Evolutionary conservation across 2,888 invertebrate species (phyloP).

Genomic region (Brenthis hecate): DNA sequence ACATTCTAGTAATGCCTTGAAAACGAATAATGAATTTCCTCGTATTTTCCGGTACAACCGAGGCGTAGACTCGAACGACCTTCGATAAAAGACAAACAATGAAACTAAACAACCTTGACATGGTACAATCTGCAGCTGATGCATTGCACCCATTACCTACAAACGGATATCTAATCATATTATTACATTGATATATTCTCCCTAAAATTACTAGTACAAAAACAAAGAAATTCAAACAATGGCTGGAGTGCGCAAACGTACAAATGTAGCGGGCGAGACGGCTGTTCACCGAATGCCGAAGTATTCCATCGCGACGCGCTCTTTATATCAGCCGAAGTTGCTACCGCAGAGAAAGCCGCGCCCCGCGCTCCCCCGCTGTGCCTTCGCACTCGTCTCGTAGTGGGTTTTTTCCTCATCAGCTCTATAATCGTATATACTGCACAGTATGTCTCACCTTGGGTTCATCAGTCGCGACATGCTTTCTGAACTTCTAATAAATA

Average conservation of each 20-base stretch:
- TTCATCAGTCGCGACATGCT: conserved; percentile 71
- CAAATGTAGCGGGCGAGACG: conserved; percentile 78
- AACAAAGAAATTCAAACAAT: conserved; percentile 42
- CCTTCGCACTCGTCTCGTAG: conserved; percentile 64
- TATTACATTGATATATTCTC: conserved; percentile 67
- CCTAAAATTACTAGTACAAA: conserved; percentile 44
- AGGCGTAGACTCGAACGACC: conserved; percentile 67
- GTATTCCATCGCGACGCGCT: conserved; percentile 75
- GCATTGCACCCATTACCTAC: conserved; percentile 72
- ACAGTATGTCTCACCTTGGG: conserved; percentile 65
- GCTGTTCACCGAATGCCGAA: conserved; percentile 81
- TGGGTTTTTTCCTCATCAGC: conserved; percentile 82
- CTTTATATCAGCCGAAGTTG: conserved; percentile 76
- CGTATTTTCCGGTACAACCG: conserved; percentile 75
- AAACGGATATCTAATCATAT: conserved; percentile 66
- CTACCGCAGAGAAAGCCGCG: conserved; percentile 74
- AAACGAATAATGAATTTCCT: conserved; percentile 78
- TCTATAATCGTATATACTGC: conserved; percentile 66
- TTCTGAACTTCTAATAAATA: conserved; percentile 58
- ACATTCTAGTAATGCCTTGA: conserved; percentile 70
- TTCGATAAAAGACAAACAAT: conserved; percentile 78
- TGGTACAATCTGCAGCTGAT: conserved; percentile 65
- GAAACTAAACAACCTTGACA: conserved; percentile 78
- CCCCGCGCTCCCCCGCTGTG: conserved; percentile 68
- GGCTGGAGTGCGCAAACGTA: conserved; percentile 51